Percentiles rank a stretch among this genome's conserved stretches.
These are phyloP conservation scores for Sipha maydis DNA, from an alignment of 2,888 invertebrate genomes.

Conservation along the genomic window DNA sequence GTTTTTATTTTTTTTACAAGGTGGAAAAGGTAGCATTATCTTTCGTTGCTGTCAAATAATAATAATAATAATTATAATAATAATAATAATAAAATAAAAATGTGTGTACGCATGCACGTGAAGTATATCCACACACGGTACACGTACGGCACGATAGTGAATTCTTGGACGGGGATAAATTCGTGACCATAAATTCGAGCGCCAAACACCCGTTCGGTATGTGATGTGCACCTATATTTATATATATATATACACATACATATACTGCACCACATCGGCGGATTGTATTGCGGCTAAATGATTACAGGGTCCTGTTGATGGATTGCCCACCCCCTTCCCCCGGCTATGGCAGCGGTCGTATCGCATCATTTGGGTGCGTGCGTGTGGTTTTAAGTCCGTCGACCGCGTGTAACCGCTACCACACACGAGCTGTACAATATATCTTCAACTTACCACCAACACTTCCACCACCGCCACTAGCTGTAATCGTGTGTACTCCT, in stretches of 20 bases:
- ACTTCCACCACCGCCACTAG: background rate
- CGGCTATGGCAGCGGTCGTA: background rate
- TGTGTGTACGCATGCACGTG: no score
- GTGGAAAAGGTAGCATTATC: no score
- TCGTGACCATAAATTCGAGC: slow-evolving; percentile 38
- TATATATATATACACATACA: no score
- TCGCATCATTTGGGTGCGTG: background rate
- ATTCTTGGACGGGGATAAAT: slow-evolving; percentile 52
- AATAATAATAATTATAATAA: no score
- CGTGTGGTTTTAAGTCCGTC: slow-evolving; percentile 25
- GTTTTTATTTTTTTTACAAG: no score
- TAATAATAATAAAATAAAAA: no score
- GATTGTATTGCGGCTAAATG: slow-evolving; percentile 54
- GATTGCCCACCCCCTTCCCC: background rate
- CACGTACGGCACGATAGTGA: background rate
- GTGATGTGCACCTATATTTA: background rate
- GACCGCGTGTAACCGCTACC: background rate
- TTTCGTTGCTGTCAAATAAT: no score
- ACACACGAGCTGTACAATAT: background rate
- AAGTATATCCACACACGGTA: no score
- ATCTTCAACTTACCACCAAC: background rate
- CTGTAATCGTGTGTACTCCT: background rate
- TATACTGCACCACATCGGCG: background rate
- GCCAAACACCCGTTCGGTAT: background rate
- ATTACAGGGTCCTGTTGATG: slow-evolving; percentile 51